These are phyloP conservation scores for Sphecodes monilicornis DNA, from an alignment of 2,888 invertebrate species.

Conservation along the genomic window DNA sequence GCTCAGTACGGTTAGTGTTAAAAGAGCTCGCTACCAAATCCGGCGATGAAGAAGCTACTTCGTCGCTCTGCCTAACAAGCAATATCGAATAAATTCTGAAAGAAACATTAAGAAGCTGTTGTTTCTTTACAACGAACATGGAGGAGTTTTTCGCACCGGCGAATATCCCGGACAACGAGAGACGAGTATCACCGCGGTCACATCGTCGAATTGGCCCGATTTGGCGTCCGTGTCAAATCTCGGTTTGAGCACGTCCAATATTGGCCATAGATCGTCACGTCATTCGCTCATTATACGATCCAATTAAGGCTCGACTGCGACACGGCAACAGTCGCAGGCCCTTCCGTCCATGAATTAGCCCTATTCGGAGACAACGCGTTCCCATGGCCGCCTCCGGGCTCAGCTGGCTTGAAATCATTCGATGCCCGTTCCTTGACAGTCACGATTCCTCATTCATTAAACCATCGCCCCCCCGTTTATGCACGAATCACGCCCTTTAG, in stretches of 20 bases:
- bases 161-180: not conserved
- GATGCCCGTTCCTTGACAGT: conserved; percentile 71
- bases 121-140: not conserved
- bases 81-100: not conserved
- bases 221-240: conserved; percentile 81
- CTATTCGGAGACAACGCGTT: conserved; percentile 84
- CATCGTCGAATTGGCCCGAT: conserved; percentile 76
- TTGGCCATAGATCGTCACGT: conserved; percentile 77
- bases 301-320: conserved; percentile 80
- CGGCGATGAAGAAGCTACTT: not conserved
- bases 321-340: conserved; percentile 79
- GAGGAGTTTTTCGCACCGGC: not conserved
- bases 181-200: conserved; percentile 15
- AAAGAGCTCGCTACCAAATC: too few relatives aligned
- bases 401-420: conserved; percentile 63
- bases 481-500: conserved; percentile 28
- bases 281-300: conserved; percentile 80
- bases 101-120: too few relatives aligned
- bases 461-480: conserved; percentile 46
- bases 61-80: not conserved
- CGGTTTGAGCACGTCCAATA: conserved; percentile 82
- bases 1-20: too few relatives aligned
- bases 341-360: conserved; percentile 78
- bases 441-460: conserved; percentile 73
- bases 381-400: conserved; percentile 77